Evolutionary conservation across 2,797 vertebrate species (phyloP), one percentile per base, ranked within the genome.

Genomic region (Glyptemys insculpta): DNA sequence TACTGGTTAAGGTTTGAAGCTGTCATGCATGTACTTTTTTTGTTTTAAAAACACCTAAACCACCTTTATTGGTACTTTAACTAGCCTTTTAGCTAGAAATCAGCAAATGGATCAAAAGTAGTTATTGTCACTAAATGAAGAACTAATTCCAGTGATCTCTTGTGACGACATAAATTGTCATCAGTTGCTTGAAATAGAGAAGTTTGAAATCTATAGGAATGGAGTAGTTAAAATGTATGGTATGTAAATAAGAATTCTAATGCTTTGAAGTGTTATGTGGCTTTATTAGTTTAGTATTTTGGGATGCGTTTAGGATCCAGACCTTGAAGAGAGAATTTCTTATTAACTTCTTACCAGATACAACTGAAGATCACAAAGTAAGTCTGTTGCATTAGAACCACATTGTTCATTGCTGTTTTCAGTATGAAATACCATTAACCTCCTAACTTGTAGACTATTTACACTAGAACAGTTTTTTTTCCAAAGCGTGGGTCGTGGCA

Each of bases 131-230:
- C 83, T 92, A 90, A 68, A 80, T 81, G 78, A 88, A 80, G 89
- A 90, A 92, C 91, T 96, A 93, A 92, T 94, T 92, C 87, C 81
- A 6, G 44, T 88, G 89, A 88, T 31, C 89, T 91, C 54, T 92
- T 92, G 31, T 91, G 90, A 85, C 81, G 9, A n/a, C 47, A 15
- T 89, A 92, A 80, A 93, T 25, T 92, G 91, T 91, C 92, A 86
- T 83, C 92, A 78, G 76, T 72, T 92, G 62, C 49, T 79, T 94
- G 87, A 95, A 94, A 49, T 68, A 91, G 16, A 65, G 62, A 37
- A 21, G 34, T 65, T n/a, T n/a, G 62, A n/a, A 65, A 65, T 65
- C 34, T 65, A 8, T 65, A 65, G 34, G 62, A n/a, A 37, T n/a
- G 34, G 34, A 65, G 34, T 65, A 18, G 65, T 68, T 68, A 68